These are phyloP conservation scores for Harmothoe impar DNA, from an alignment of 2,888 invertebrate genomes.

Conservation along the genomic window DNA sequence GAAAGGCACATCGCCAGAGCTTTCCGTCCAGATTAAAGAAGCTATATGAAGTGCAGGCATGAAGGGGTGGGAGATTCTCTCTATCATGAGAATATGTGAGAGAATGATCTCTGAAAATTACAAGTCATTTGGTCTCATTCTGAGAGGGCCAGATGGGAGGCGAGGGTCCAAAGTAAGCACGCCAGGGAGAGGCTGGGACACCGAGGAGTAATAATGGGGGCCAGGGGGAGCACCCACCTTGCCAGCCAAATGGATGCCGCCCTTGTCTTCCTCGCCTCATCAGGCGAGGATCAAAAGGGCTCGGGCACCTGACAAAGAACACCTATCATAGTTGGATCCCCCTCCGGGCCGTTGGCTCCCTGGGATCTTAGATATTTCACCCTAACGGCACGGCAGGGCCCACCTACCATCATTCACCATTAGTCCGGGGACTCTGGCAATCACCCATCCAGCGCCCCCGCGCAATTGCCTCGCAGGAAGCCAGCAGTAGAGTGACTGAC, in stretches of 20 bases:
- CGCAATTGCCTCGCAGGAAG: slow-evolving; percentile 1
- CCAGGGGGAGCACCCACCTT: neutral
- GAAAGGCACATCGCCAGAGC: neutral
- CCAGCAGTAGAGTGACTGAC: slow-evolving; percentile 18
- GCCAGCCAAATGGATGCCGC: slow-evolving; percentile 13
- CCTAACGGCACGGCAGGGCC: neutral
- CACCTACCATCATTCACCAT: slow-evolving; percentile 35
- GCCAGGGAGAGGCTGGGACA: neutral
- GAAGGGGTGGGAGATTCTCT: neutral
- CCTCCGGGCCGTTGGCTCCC: neutral
- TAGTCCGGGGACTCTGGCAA: slow-evolving; percentile 25
- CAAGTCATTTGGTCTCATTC: slow-evolving; percentile 36
- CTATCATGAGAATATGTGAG: neutral
- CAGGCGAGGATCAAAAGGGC: slow-evolving; percentile 58
- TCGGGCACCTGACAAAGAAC: slow-evolving; percentile 52
- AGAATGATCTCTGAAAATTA: slow-evolving; percentile 41
- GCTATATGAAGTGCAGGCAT: neutral
- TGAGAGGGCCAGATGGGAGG: neutral
- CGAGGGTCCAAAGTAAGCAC: neutral
- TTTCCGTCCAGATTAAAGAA: neutral
- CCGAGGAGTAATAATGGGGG: neutral
- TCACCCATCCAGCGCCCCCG: neutral
- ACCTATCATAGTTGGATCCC: slow-evolving; percentile 51
- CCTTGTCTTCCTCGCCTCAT: slow-evolving; percentile 45
- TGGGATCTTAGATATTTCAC: slow-evolving; percentile 31